A percentile compares a stretch with the other conserved stretches of the same genome.
These are phyloP conservation scores for Eidolon helvum DNA, from an alignment of 2,113 vertebrate genomes.

Conservation along the genomic window DNA sequence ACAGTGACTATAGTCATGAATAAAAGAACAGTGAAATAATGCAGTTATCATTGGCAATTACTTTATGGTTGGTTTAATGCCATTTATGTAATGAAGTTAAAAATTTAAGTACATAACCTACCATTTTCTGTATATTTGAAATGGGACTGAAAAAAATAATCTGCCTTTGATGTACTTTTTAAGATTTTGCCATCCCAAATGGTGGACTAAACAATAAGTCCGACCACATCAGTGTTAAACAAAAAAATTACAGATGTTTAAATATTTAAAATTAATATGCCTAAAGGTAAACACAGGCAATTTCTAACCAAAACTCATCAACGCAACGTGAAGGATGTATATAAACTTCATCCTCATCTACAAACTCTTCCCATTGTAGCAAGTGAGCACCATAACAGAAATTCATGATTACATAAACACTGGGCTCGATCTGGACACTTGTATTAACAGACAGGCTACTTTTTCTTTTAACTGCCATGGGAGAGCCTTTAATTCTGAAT, in stretches of 20 bases:
- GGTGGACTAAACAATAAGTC: constrained; percentile 6
- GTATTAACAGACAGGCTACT: background rate
- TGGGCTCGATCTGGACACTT: background rate
- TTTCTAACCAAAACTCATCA: constrained; percentile 28
- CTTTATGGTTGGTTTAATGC: constrained; percentile 56
- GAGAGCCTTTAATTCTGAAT: background rate
- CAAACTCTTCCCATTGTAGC: background rate
- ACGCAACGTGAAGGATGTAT: background rate
- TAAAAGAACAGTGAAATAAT: constrained; percentile 52
- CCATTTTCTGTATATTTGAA: constrained; percentile 46
- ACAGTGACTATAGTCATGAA: constrained; percentile 50
- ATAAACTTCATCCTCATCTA: constrained; percentile 35
- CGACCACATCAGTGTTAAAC: background rate
- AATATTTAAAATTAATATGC: constrained; percentile 52
- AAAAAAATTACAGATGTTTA: constrained; percentile 38
- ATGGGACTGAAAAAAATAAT: constrained; percentile 38
- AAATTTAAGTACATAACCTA: constrained; percentile 22
- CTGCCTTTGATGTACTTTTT: constrained; percentile 39
- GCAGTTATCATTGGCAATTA: constrained; percentile 56
- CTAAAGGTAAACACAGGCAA: constrained; percentile 49
- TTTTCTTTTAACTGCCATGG: background rate
- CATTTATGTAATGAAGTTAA: constrained; percentile 58
- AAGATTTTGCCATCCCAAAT: background rate
- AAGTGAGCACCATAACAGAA: background rate
- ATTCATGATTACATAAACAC: background rate